Conservation (phyloP, 2,113 vertebrate species). For the Marmota flaviventris region DNA sequence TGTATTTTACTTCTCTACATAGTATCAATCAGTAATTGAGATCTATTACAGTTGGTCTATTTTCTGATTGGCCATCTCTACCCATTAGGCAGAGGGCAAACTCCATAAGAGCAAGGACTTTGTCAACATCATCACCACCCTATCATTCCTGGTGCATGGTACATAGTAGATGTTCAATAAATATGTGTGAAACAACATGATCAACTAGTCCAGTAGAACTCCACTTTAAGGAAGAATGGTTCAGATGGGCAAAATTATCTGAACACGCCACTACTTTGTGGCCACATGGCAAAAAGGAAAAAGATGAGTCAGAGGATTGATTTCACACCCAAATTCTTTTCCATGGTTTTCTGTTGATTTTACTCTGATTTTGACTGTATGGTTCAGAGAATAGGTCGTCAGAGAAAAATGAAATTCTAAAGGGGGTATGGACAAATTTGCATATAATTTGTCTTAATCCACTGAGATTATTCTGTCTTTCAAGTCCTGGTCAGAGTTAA, state of each 20-base stretch:
- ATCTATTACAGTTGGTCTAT: neutral
- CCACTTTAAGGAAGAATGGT: neutral
- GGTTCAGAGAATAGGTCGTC: neutral
- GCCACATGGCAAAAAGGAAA: neutral
- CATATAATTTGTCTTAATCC: conserved; percentile 34
- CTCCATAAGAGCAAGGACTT: neutral
- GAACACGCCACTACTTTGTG: neutral
- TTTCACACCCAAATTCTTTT: neutral
- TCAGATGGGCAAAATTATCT: neutral
- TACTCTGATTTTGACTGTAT: neutral
- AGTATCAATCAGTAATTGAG: neutral
- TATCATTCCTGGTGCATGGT: neutral
- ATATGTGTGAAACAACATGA: conserved; percentile 9
- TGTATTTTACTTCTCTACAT: neutral
- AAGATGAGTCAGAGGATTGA: neutral
- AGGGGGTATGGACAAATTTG: neutral
- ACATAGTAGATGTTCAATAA: neutral
- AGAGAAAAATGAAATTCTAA: neutral
- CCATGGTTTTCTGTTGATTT: neutral
- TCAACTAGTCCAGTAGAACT: neutral
- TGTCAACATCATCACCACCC: neutral
- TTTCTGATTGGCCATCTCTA: neutral
- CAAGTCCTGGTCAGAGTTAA: conserved; percentile 14
- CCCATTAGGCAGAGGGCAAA: neutral
- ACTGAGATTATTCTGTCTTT: conserved; percentile 43